Conservation (phyloP, 2,888 invertebrate genomes). For the Steinernema carpocapsae region DNA sequence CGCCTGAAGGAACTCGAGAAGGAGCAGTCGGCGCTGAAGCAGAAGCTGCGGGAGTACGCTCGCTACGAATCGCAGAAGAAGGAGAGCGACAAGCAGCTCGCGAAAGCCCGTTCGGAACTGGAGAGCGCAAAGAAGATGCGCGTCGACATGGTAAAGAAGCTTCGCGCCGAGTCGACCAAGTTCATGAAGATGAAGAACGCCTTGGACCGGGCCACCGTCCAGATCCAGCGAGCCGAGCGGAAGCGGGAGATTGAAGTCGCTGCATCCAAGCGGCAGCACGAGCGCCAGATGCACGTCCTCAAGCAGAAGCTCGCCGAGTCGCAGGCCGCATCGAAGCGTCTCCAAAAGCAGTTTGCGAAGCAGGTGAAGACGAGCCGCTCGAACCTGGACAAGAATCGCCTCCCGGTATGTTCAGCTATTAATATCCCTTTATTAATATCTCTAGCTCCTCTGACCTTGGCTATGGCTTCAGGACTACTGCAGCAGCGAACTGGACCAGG, state of each 20-base stretch:
- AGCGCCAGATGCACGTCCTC: slow-evolving; percentile 49
- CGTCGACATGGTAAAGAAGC: slow-evolving; percentile 46
- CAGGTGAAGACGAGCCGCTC: background rate
- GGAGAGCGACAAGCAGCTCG: slow-evolving; percentile 6
- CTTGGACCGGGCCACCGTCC: slow-evolving; percentile 48
- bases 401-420: background rate
- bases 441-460: background rate
- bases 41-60: slow-evolving; percentile 22
- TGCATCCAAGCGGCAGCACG: slow-evolving; percentile 43
- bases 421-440: no score
- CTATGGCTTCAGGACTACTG: background rate
- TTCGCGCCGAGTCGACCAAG: slow-evolving; percentile 48
- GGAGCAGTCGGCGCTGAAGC: slow-evolving; percentile 32
- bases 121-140: slow-evolving; percentile 39
- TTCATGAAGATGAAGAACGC: slow-evolving; percentile 45
- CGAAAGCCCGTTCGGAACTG: background rate
- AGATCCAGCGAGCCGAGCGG: slow-evolving; percentile 49
- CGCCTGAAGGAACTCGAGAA: slow-evolving; percentile 19
- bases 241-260: slow-evolving; percentile 49
- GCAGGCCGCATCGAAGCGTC: background rate
- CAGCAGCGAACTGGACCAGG: background rate
- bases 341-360: slow-evolving; percentile 11
- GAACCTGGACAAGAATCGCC: background rate
- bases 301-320: background rate
- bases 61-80: background rate